Conservation (phyloP, 2,113 vertebrate species). For the Sceloporus undulatus region DNA sequence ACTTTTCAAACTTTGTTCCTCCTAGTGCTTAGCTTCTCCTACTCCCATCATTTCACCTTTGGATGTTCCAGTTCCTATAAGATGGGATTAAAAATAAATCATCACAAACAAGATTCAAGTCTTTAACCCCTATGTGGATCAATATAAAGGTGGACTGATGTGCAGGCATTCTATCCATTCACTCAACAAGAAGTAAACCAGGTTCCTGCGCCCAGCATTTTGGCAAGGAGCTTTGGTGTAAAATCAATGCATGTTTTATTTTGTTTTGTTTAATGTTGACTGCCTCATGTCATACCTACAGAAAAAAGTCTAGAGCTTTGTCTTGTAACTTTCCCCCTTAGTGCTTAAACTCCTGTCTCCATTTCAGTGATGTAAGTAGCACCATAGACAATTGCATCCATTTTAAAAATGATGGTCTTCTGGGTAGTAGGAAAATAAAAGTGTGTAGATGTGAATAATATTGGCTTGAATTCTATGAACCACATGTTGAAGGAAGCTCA, state of each 20-base stretch:
- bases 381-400: neutral
- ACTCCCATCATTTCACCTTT: neutral
- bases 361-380: slow-evolving; percentile 41
- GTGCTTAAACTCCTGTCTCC: slow-evolving; percentile 16
- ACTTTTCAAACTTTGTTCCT: neutral
- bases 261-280: slow-evolving; percentile 28
- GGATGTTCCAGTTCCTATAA: neutral
- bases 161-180: neutral
- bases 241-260: neutral
- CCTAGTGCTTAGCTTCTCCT: neutral
- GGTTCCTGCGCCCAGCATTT: neutral
- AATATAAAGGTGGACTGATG: neutral
- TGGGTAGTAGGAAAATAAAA: slow-evolving; percentile 30
- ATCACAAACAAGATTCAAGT: neutral
- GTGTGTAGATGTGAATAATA: slow-evolving; percentile 32
- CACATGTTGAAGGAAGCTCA: neutral
- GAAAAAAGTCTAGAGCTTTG: slow-evolving; percentile 1
- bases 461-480: neutral
- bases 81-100: no score
- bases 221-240: neutral
- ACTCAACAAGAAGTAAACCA: neutral
- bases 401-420: slow-evolving; percentile 33
- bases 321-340: slow-evolving; percentile 42
- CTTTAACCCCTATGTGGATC: neutral
- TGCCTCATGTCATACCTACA: slow-evolving; percentile 40